Conservation (phyloP, 2,797 vertebrate genomes). For the Falco peregrinus region DNA sequence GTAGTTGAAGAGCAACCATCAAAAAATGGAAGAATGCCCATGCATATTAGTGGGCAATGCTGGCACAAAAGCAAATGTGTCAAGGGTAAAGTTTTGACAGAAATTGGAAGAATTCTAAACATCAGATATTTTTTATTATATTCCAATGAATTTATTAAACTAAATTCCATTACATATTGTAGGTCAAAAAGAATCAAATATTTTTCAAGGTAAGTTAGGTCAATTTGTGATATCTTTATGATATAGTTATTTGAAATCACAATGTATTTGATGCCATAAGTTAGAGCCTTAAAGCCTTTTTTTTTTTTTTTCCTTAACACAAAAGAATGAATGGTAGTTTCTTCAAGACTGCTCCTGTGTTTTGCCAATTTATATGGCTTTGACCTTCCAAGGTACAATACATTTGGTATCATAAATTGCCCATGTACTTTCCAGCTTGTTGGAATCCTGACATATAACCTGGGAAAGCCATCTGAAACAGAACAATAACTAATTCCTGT, state of each 20-base stretch:
- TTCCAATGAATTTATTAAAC: background rate
- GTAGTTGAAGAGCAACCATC: background rate
- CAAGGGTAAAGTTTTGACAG: background rate
- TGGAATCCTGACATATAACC: slow-evolving; percentile 16
- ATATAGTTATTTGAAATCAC: background rate
- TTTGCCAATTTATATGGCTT: background rate
- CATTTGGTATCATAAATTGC: background rate
- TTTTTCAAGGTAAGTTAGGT: background rate
- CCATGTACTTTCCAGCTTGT: background rate
- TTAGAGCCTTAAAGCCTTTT: background rate
- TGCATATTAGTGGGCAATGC: background rate
- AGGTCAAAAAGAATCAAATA: background rate
- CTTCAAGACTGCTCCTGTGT: background rate
- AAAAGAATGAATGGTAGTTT: background rate
- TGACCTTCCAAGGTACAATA: slow-evolving; percentile 4
- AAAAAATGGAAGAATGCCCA: background rate
- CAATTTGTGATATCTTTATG: background rate
- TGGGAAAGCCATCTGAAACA: slow-evolving; percentile 33
- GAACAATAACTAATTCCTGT: slow-evolving; percentile 32
- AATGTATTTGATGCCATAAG: background rate
- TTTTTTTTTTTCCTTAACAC: background rate
- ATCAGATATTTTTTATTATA: background rate
- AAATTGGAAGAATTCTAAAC: background rate
- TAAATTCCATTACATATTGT: background rate
- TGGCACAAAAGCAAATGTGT: background rate